A percentile compares a stretch with the other conserved stretches of the same genome.
phyloP scores from a whole-genome alignment of 2,113 vertebrate genomes.

The Microtus ochrogaster region DNA sequence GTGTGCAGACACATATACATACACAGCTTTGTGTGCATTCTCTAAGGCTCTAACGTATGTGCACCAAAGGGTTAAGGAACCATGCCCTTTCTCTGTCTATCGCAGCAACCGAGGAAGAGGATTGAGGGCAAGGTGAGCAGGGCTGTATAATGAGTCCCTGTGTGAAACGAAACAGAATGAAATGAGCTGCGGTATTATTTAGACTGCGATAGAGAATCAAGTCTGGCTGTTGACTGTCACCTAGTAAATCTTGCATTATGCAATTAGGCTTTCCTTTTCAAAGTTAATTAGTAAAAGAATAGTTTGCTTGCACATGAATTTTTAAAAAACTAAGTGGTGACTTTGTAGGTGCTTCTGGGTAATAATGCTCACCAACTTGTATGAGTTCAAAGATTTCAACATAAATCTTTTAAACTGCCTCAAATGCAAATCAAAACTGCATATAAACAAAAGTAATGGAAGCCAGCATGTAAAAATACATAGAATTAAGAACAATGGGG shows the following conservation, averaged over 20 bases:
- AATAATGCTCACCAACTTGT: background rate
- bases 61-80: background rate
- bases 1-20: background rate
- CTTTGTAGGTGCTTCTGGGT: conserved; percentile 8
- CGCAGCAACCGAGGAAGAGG: background rate
- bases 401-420: conserved; percentile 24
- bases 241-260: conserved; percentile 2
- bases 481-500: background rate
- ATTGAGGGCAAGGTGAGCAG: background rate
- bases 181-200: background rate
- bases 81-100: background rate
- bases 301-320: background rate
- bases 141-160: background rate
- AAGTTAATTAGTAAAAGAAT: conserved; percentile 57
- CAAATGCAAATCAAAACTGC: background rate
- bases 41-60: background rate
- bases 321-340: conserved; percentile 38
- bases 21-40: background rate
- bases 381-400: conserved; percentile 38
- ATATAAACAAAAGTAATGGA: conserved; percentile 17
- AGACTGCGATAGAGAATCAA: background rate
- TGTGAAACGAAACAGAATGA: background rate
- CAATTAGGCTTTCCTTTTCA: conserved; percentile 25
- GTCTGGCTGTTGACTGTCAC: background rate
- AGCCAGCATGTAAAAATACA: background rate